phyloP scores from a whole-genome alignment of 2,888 invertebrate species.

The Troides helena region DNA sequence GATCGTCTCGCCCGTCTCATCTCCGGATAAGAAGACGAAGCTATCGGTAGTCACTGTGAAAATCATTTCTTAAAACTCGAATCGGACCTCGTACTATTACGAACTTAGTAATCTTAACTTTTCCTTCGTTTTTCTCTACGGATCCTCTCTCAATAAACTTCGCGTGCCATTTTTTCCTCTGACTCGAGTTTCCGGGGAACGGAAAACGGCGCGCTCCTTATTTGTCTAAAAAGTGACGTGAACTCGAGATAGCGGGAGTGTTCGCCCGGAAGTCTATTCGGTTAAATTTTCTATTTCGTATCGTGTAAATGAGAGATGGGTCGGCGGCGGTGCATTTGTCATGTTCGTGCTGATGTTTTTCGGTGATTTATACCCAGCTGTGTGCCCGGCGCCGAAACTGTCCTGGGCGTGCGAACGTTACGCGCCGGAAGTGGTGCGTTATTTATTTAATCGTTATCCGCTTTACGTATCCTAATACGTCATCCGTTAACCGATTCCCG shows the following conservation, averaged over 20 bases:
- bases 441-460: no score
- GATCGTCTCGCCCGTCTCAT: no score
- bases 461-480: no score
- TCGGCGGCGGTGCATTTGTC: conserved; percentile 56
- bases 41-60: neutral
- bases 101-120: conserved; percentile 3
- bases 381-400: neutral
- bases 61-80: neutral
- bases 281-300: conserved; percentile 59
- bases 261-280: conserved; percentile 58
- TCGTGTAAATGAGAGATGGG: conserved; percentile 60
- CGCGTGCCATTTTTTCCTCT: conserved; percentile 9
- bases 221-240: conserved; percentile 69
- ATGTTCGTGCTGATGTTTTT: conserved; percentile 46
- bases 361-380: conserved; percentile 40
- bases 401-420: no score
- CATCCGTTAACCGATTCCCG: no score
- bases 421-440: no score
- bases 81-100: conserved; percentile 1
- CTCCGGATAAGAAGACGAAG: no score
- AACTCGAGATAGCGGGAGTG: conserved; percentile 42
- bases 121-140: conserved; percentile 4
- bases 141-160: conserved; percentile 1
- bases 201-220: conserved; percentile 60
- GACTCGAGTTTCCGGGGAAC: conserved; percentile 42